Base-by-base conservation (phyloP, 1,140 invertebrate genomes). In the Apocrypta bakeri region DNA sequence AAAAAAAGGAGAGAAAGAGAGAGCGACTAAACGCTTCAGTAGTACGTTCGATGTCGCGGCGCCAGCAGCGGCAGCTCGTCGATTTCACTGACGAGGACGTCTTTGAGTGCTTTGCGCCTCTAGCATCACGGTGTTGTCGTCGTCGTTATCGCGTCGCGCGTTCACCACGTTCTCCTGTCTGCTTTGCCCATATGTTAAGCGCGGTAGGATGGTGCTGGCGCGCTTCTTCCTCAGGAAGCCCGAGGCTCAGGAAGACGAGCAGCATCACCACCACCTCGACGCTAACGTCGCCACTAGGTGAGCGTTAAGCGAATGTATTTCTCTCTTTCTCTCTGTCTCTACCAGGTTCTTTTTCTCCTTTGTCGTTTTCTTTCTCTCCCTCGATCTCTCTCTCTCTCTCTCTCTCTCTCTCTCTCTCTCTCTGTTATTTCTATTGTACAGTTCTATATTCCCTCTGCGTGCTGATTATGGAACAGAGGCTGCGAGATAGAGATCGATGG, bases 201-300 rank as follows among this genome's bases (percentile, higher is more conserved):
- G 61, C 48, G 66, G 69, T 72, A 87, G 76, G 73, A 89, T 89
- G 88, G 88, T 87, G 24, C 84, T 89, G 72, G 82, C 88, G 56
- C 83, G 88, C 12, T 85, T 89, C 73, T 89, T 89, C 84, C 64
- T 79, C 37, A 83, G 81, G 25, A 83, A 83, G 63, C 12, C 56
- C 24, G 76, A 83, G 31, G 25, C 4, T 31, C 81, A 64, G 33
- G 69, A 83, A 21, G 61, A 74, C 4, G 48, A 78, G 42, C 63
- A 64, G 74, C 79, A 27, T 37, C 69, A 37, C 31, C 37, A 75
- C 27, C 17, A n/a, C 21, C 71, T n/a, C 21, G 77, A 63, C 56
- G 77, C 37, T 61, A 87, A 84, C 31, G 77, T 85, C 40, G 68
- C 84, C 24, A 81, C 78, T 76, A 86, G 84, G 86, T 86, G 79